These are phyloP conservation scores for Dasypolia templi DNA, from an alignment of 2,888 invertebrate genomes.

Conservation along the genomic window DNA sequence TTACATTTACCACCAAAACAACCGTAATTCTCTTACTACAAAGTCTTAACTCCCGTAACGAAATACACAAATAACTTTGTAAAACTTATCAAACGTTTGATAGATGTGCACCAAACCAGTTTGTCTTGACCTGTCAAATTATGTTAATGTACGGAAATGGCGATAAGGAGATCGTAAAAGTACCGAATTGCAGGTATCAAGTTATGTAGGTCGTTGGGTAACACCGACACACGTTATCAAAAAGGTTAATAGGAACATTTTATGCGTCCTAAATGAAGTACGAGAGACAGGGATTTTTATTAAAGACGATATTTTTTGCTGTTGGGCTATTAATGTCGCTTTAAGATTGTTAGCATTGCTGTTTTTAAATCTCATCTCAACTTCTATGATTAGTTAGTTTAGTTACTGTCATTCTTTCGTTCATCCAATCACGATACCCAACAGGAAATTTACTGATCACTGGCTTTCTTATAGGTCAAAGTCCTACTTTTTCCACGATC, in stretches of 20 bases:
- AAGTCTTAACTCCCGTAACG: neutral
- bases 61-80: slow-evolving; percentile 19
- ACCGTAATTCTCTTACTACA: neutral
- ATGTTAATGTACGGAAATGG: slow-evolving; percentile 55
- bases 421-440: neutral
- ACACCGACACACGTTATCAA: slow-evolving; percentile 58
- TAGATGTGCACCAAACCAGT: slow-evolving; percentile 52
- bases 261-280: slow-evolving; percentile 43
- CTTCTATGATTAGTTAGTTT: neutral
- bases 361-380: neutral
- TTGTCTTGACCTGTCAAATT: slow-evolving; percentile 49
- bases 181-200: slow-evolving; percentile 51
- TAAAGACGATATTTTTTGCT: neutral
- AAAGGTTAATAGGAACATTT: slow-evolving; percentile 52
- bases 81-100: slow-evolving; percentile 53
- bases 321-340: neutral
- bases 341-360: neutral
- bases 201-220: slow-evolving; percentile 59
- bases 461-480: neutral
- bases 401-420: neutral
- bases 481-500: neutral
- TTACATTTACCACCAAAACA: slow-evolving; percentile 56
- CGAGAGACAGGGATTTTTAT: neutral
- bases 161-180: slow-evolving; percentile 50
- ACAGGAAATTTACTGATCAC: neutral